Evolutionary conservation across 2,888 invertebrate species (phyloP).

Genomic region (Choristoneura rosaceana): DNA sequence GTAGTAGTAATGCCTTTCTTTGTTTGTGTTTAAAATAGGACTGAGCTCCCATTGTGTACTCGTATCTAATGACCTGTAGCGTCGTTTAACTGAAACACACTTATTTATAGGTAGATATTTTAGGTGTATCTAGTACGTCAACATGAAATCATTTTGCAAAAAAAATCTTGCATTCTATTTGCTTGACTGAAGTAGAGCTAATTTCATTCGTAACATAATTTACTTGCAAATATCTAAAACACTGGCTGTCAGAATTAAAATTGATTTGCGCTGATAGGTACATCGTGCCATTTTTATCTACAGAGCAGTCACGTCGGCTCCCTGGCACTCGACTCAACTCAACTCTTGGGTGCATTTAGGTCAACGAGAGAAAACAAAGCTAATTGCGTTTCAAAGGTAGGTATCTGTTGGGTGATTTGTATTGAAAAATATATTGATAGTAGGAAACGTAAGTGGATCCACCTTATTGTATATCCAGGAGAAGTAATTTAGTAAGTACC

Average conservation of each 20-base stretch:
- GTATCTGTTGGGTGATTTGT: slow-evolving; percentile 7
- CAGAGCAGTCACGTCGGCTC: slow-evolving; percentile 48
- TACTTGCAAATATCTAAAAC: slow-evolving; percentile 14
- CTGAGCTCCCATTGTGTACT: not conserved
- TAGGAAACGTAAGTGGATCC: not conserved
- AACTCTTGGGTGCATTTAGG: slow-evolving; percentile 58
- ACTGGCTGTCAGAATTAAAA: slow-evolving; percentile 28
- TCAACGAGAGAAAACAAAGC: slow-evolving; percentile 60
- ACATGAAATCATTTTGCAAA: not conserved
- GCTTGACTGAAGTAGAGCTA: slow-evolving; percentile 6
- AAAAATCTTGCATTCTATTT: not conserved
- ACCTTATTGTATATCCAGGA: not conserved
- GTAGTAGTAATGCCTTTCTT: slow-evolving; percentile 27
- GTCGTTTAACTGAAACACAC: not conserved
- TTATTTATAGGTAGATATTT: too few species aligned
- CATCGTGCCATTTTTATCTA: slow-evolving; percentile 55
- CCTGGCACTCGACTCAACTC: slow-evolving; percentile 62
- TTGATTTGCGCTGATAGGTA: slow-evolving; percentile 44
- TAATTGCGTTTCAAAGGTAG: slow-evolving; percentile 45
- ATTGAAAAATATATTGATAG: slow-evolving; percentile 23
- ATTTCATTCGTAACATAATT: slow-evolving; percentile 21
- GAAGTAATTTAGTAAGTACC: not conserved
- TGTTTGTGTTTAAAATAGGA: slow-evolving; percentile 33
- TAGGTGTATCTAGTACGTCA: not conserved
- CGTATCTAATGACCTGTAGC: not conserved